Conservation (phyloP, 1,140 invertebrate species). For the Pteromalus puparum region DNA sequence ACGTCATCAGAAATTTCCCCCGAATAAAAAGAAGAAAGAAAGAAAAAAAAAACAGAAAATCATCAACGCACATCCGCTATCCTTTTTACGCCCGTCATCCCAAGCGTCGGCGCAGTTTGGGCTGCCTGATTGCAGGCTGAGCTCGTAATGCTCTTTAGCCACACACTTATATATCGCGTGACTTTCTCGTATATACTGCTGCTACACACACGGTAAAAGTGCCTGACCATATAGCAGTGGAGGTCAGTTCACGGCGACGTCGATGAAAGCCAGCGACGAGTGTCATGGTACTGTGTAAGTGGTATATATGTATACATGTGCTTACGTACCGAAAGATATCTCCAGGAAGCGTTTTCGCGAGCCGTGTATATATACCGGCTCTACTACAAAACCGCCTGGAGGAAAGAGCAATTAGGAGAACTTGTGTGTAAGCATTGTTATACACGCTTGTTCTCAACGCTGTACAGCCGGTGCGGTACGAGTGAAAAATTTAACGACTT, state of each 20-base stretch:
- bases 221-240: not conserved
- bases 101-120: not conserved
- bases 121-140: constrained; percentile 5
- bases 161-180: too few species aligned
- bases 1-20: not conserved
- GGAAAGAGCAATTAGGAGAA: not conserved
- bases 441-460: too few species aligned
- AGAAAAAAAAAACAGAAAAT: too few species aligned
- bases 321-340: not conserved
- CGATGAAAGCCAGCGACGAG: not conserved
- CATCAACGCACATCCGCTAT: not conserved
- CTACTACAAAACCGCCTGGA: not conserved
- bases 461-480: not conserved
- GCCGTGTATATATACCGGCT: too few species aligned
- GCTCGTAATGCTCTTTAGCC: too few species aligned
- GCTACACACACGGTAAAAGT: not conserved
- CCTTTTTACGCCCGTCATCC: not conserved
- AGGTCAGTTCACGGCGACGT: not conserved
- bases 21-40: not conserved
- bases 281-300: not conserved
- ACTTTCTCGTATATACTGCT: too few species aligned
- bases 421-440: not conserved
- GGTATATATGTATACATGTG: not conserved
- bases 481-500: not conserved
- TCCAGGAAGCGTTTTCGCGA: not conserved